Conservation (phyloP, 1,140 invertebrate genomes). For the Drosophila tsacasi region DNA sequence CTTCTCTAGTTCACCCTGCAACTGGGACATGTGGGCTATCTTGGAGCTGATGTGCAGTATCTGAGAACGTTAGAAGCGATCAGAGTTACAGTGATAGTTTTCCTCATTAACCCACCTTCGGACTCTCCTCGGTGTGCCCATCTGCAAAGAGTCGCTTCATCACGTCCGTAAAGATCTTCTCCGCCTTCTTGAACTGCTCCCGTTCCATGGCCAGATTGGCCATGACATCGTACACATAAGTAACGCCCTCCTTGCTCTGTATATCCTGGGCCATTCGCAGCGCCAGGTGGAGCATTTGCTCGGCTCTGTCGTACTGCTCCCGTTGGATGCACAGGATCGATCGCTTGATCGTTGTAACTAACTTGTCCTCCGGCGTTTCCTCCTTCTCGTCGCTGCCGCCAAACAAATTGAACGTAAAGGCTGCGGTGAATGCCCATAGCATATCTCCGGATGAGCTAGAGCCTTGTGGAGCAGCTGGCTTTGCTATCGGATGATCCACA, state of each 20-base stretch:
- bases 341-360: conserved; percentile 91
- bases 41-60: conserved; percentile 87
- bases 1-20: conserved; percentile 87
- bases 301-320: conserved; percentile 92
- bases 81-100: neutral
- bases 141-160: conserved; percentile 90
- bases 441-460: conserved; percentile 3
- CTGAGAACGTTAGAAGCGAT: conserved; percentile 14
- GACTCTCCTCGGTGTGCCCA: conserved; percentile 90
- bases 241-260: conserved; percentile 90
- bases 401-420: conserved; percentile 62
- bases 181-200: conserved; percentile 92
- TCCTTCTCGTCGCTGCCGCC: conserved; percentile 76
- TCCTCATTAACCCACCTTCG: conserved; percentile 87
- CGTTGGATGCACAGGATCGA: conserved; percentile 90
- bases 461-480: neutral
- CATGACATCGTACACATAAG: conserved; percentile 95
- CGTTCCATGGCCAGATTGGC: conserved; percentile 94
- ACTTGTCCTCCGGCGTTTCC: conserved; percentile 87
- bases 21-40: conserved; percentile 88
- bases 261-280: conserved; percentile 93
- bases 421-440: conserved; percentile 46
- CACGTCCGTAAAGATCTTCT: conserved; percentile 92
- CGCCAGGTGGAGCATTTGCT: conserved; percentile 93
- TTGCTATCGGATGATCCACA: neutral